Evolutionary conservation across 2,797 vertebrate genomes (phyloP).

Genomic region (Tokudaia tokunoshimensis): DNA sequence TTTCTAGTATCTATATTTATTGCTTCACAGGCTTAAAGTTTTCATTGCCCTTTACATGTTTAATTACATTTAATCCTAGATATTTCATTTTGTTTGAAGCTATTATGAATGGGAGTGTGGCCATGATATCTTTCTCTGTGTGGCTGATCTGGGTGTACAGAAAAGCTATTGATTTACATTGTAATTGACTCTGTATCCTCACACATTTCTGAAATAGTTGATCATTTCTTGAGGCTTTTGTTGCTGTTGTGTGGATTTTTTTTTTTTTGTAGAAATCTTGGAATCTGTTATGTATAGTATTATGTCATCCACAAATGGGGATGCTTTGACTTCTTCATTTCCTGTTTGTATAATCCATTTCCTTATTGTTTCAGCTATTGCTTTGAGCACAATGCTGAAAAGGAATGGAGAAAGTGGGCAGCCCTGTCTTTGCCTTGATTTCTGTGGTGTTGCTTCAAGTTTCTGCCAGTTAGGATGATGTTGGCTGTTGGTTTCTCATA

Average conservation of each 20-base stretch:
- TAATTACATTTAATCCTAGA: background rate
- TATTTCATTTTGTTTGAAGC: background rate
- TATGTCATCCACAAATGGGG: background rate
- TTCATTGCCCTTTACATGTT: background rate
- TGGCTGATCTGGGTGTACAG: background rate
- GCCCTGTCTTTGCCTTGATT: background rate
- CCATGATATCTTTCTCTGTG: background rate
- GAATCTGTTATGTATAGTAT: background rate
- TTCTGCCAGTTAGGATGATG: background rate
- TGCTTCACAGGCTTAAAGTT: background rate
- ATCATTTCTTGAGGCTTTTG: background rate
- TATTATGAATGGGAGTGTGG: background rate
- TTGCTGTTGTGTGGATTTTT: background rate
- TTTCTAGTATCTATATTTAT: background rate
- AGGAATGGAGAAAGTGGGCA: background rate
- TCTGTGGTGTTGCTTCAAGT: background rate
- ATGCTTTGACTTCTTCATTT: background rate
- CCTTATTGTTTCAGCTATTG: background rate
- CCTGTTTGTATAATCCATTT: background rate
- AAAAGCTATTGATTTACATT: background rate
- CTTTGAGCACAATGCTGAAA: background rate
- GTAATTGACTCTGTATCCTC: background rate
- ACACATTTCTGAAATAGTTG: background rate
- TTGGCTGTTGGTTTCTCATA: background rate
- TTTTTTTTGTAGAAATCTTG: background rate